phyloP scores from a whole-genome alignment of 2,113 vertebrate genomes.

The Strix uralensis region DNA sequence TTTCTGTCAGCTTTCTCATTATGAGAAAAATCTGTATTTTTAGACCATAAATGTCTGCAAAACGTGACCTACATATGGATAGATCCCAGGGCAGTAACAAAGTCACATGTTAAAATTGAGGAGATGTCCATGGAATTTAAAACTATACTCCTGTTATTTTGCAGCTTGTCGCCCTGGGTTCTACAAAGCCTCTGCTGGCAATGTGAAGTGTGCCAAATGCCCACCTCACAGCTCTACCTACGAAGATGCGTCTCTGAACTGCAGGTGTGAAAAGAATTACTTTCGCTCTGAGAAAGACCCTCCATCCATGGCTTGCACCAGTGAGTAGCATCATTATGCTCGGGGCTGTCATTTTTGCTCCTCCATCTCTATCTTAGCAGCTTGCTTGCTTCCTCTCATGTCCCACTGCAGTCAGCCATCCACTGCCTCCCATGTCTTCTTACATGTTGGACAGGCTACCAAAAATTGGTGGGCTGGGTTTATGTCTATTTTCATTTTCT shows the following conservation, averaged over 20 bases:
- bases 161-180: constrained; percentile 91
- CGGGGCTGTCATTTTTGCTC: constrained; percentile 19
- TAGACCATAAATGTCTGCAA: neutral
- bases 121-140: neutral
- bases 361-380: constrained; percentile 37
- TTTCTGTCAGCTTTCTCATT: neutral
- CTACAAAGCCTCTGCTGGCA: constrained; percentile 91
- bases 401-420: constrained; percentile 32
- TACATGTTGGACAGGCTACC: constrained; percentile 13
- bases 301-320: constrained; percentile 96
- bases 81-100: neutral
- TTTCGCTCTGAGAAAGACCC: constrained; percentile 94
- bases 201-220: constrained; percentile 91
- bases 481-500: constrained; percentile 21
- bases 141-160: constrained; percentile 43
- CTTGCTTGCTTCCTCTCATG: constrained; percentile 62
- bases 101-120: neutral
- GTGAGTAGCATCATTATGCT: constrained; percentile 81
- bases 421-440: neutral
- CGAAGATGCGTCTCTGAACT: constrained; percentile 89
- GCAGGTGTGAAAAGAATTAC: constrained; percentile 96
- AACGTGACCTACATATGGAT: neutral
- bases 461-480: constrained; percentile 2
- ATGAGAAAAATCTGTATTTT: neutral
- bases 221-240: constrained; percentile 92